Evolutionary conservation across 2,888 invertebrate genomes (phyloP).

Genomic region (Meteorus colon): DNA sequence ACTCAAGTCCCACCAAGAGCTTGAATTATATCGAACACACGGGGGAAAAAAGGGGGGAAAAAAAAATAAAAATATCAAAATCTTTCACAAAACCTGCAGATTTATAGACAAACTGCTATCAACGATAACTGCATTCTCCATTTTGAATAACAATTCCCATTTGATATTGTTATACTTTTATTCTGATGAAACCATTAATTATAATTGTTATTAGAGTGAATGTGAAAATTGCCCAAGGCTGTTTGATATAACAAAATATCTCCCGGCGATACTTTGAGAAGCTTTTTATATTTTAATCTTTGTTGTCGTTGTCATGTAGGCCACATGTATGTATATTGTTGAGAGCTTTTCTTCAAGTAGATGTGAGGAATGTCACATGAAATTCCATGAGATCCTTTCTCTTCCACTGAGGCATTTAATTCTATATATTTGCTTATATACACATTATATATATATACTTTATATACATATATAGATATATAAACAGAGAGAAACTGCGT

Average conservation of each 20-base stretch:
- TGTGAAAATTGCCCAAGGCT: neutral
- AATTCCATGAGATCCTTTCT: constrained; percentile 14
- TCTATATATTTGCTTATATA: neutral
- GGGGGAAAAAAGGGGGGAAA: too few relatives aligned
- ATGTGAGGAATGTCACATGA: constrained; percentile 13
- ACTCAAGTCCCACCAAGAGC: neutral
- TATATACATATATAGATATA: neutral
- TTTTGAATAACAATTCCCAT: too few relatives aligned
- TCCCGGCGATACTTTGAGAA: neutral
- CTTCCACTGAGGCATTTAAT: neutral
- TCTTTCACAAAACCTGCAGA: neutral
- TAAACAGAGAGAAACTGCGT: neutral
- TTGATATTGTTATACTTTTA: too few relatives aligned
- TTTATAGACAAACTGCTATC: too few relatives aligned
- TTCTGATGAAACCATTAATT: too few relatives aligned
- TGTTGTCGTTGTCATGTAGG: neutral
- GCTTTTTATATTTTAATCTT: neutral
- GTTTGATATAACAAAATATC: neutral
- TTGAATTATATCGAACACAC: constrained; percentile 4
- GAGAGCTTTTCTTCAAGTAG: constrained; percentile 11
- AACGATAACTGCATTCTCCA: too few relatives aligned
- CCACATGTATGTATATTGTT: neutral
- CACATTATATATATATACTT: neutral
- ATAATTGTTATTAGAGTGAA: too few relatives aligned
- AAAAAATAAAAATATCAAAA: constrained; percentile 9